Evolutionary conservation across 1,140 invertebrate genomes (phyloP), one percentile per base, ranked within the genome.

Genomic region (Pollicipes pollicipes): DNA sequence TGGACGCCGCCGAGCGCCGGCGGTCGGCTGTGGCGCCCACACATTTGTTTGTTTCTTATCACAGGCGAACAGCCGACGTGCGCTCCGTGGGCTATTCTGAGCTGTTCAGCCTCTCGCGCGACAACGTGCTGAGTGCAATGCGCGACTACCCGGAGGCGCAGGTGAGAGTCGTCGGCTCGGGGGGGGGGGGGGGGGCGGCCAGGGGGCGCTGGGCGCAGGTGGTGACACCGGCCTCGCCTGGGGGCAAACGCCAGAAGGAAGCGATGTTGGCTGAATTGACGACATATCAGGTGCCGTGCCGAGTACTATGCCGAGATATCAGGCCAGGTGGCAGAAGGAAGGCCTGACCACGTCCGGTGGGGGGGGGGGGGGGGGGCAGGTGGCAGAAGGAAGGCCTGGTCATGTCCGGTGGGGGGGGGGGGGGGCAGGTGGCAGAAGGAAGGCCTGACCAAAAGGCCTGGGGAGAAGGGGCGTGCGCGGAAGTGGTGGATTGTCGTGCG

Each of bases 131-230:
- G 17, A 86, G 88, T 0, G 94, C 94, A 2, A 93, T 97, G 87
- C 96, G 95, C 78, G 94, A 97, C 78, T 96, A 97, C 76, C 95
- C 94, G 0, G 93, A 97, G 79, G 95, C 95, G 0, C 91, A 97
- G 81, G 93, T 95, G 77, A 75, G 70, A 30, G 0, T 2, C 31
- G 28, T 69, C 10, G 27, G 4, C 3, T 27, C 4, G 31, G 27
- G 28, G 21, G 27, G 21, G 58, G 21, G 58, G 27, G 58, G 21
- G 30, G 27, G 30, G 27, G 21, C 58, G 58, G 21, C 27, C 21
- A 28, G 27, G 21, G 27, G 30, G 21, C 32, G n/a, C n/a, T n/a
- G n/a, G n/a, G n/a, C n/a, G n/a, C n/a, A n/a, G n/a, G n/a, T n/a
- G n/a, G n/a, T n/a, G n/a, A n/a, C n/a, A n/a, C n/a, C n/a, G n/a